Base-by-base conservation (phyloP, 1,140 invertebrate species). In the Drosophila serrata region DNA sequence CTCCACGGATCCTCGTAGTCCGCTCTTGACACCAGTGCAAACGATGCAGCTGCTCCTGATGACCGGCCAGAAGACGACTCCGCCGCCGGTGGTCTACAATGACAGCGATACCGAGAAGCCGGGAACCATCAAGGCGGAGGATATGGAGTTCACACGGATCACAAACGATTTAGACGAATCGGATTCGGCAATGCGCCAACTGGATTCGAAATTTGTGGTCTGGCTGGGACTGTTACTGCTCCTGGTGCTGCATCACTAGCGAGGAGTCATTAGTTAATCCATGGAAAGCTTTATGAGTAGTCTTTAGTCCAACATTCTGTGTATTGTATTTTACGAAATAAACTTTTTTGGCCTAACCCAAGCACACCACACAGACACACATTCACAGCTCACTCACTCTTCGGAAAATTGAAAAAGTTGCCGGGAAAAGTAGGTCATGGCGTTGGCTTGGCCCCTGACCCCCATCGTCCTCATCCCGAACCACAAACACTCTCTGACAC, bases 331-430 rank as follows among this genome's bases (percentile, higher is more conserved):
- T 90, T 80, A 87, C 65, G 60, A 70, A 88, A 88, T 88, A 90
- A 88, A 84, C 76, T 68, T 70, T 70, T 77, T 78, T 75, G 76
- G 58, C 67, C 64, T 60, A 70, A 63, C 58, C 64, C 60, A 67
- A 51, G 55, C 67, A 81, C 51, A 46, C 48, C 31, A 12, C 22
- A 42, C 65, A 42, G 61, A 80, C 49, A 43, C 49, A 43, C 51
- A 49, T n/a, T n/a, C 5, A 9, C 6, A 15, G 35, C 61, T 31
- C 62, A 81, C 51, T 46, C 53, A 53, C 51, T 39, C 56, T 46
- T 49, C 53, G 51, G 35, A 64, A 90, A 90, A 90, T 90, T 90
- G 86, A 85, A 90, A 90, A 88, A 84, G 73, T 90, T 85, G 74
- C 39, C 39, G 49, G 57, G 55, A 29, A 84, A 88, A 88, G 69